Percentiles rank a stretch among this genome's conserved stretches.
Evolutionary conservation across 2,113 vertebrate genomes (phyloP).

Genomic region (Tauraco erythrolophus): DNA sequence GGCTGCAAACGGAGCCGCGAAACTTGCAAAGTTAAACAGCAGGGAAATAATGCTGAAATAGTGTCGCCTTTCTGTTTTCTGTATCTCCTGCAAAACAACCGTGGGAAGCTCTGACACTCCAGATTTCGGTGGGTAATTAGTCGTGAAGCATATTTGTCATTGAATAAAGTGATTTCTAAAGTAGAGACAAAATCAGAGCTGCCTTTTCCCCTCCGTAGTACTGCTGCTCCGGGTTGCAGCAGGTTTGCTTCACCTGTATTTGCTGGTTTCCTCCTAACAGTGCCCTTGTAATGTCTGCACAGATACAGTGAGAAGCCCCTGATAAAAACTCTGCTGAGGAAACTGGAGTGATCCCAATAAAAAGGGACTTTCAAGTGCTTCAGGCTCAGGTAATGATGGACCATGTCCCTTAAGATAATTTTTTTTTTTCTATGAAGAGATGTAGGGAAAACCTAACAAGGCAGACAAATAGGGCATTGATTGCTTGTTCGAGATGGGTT

Average conservation of each 20-base stretch:
- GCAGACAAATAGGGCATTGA: not conserved
- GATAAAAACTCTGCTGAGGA: not conserved
- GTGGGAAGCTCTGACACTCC: not conserved
- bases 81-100: not conserved
- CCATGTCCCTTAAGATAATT: accelerated
- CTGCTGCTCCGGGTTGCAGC: accelerated
- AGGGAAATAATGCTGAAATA: not conserved
- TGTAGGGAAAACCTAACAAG: not conserved
- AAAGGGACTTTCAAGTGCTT: not conserved
- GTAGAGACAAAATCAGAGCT: not conserved
- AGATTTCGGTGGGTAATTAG: not conserved
- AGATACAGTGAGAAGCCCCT: not conserved
- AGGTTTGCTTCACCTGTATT: not conserved
- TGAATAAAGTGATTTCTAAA: not conserved
- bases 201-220: accelerated
- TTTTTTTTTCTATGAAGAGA: not conserved
- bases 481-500: not conserved
- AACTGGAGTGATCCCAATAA: not conserved
- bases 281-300: not conserved
- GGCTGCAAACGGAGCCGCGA: not conserved
- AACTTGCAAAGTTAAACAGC: accelerated
- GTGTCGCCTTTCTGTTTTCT: not conserved
- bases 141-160: accelerated
- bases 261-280: not conserved
- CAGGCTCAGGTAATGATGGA: not conserved